phyloP scores from a whole-genome alignment of 1,140 invertebrate genomes.

The Oedothorax gibbosus region DNA sequence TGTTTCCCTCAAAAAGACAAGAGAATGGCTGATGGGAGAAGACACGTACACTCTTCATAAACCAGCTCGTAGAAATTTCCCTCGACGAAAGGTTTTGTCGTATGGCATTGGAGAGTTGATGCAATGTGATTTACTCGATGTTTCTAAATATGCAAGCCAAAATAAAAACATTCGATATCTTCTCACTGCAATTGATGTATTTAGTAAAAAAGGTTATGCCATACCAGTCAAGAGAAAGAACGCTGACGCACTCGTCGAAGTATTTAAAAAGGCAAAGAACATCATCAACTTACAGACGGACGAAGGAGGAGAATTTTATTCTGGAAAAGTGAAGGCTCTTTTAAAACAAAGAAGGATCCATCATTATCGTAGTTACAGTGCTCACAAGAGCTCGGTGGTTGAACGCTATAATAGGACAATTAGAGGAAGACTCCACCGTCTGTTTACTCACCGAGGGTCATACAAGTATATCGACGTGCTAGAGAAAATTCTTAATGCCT shows the following conservation, averaged over 20 bases:
- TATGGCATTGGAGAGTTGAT: constrained; percentile 10
- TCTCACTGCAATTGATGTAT: constrained; percentile 20
- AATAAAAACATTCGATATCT: not conserved
- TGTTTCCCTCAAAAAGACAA: not conserved
- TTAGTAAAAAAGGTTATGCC: constrained; percentile 11
- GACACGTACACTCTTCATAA: constrained; percentile 19
- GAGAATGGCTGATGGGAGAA: not conserved
- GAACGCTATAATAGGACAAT: constrained; percentile 30
- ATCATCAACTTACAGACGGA: not conserved
- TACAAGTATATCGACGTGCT: constrained; percentile 27
- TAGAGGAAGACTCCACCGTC: not conserved
- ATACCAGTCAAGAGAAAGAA: constrained; percentile 14
- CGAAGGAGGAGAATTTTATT: constrained; percentile 14
- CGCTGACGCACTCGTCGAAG: not conserved
- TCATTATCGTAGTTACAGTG: not conserved
- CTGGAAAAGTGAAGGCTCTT: not conserved
- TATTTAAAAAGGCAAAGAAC: not conserved
- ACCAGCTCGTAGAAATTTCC: not conserved
- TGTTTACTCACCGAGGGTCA: constrained; percentile 4
- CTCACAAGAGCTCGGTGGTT: constrained; percentile 1
- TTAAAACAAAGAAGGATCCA: constrained; percentile 9
- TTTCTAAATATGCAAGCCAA: not conserved
- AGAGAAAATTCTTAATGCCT: not conserved
- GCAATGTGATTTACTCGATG: constrained; percentile 14
- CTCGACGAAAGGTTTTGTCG: not conserved